Percentiles rank a stretch among this genome's conserved stretches.
Conservation (phyloP, 2,797 vertebrate species). For the Hozukius guyotensis region DNA sequence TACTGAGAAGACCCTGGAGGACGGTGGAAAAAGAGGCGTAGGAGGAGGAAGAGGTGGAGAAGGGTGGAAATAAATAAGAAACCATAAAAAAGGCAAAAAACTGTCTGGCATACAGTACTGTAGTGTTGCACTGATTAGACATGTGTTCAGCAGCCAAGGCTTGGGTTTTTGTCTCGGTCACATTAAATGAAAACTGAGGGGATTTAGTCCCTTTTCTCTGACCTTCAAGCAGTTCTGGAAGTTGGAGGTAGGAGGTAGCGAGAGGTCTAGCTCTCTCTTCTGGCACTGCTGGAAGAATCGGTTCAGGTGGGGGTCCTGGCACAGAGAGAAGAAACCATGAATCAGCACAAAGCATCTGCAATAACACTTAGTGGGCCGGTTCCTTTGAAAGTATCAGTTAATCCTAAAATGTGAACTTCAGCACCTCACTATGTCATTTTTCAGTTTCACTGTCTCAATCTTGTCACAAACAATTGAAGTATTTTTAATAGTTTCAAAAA, state of each 20-base stretch:
- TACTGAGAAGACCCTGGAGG: conserved; percentile 92
- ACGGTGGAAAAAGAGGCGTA: neutral
- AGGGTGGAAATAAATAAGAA: neutral
- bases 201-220: conserved; percentile 49
- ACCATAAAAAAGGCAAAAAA: neutral
- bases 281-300: conserved; percentile 97
- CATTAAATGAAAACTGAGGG: conserved; percentile 1
- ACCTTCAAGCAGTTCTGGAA: conserved; percentile 95
- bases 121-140: conserved; percentile 7
- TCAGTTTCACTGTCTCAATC: neutral
- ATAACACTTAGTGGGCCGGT: conserved; percentile 34
- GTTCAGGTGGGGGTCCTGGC: conserved; percentile 94
- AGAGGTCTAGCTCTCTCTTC: conserved; percentile 92
- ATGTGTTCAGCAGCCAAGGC: neutral
- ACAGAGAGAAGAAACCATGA: conserved; percentile 16
- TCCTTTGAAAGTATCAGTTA: conserved; percentile 15
- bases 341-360: conserved; percentile 44
- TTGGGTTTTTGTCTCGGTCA: conserved; percentile 11
- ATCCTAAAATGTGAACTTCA: conserved; percentile 10
- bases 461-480: neutral
- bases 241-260: conserved; percentile 91
- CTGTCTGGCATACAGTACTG: neutral
- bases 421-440: neutral
- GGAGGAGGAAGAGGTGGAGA: neutral
- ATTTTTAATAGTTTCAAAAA: neutral